These are phyloP conservation scores for Cataglyphis livida DNA, from an alignment of 2,888 invertebrate genomes.

Conservation along the genomic window DNA sequence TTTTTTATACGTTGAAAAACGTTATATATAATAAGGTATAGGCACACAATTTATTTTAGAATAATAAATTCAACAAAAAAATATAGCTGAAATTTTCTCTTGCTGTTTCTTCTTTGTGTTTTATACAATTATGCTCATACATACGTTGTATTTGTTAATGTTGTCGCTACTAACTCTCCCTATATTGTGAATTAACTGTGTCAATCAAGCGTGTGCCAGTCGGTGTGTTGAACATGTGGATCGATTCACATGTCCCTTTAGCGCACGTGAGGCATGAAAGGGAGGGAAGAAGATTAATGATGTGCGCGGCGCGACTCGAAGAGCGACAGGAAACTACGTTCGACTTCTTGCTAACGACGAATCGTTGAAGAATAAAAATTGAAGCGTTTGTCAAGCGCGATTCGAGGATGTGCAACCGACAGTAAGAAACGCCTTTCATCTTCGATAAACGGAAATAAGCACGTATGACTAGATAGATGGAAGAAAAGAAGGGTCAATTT, in stretches of 20 bases:
- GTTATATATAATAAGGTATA: neutral
- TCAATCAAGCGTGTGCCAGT: constrained; percentile 39
- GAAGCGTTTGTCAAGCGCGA: constrained; percentile 23
- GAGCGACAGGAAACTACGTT: constrained; percentile 62
- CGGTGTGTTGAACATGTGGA: constrained; percentile 43
- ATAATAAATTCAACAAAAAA: neutral
- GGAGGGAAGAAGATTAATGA: constrained; percentile 69
- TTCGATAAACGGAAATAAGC: constrained; percentile 12
- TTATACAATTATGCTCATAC: neutral
- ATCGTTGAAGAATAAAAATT: constrained; percentile 37
- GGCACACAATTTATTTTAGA: constrained; percentile 4
- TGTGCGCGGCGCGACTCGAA: constrained; percentile 16
- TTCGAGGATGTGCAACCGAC: constrained; percentile 2
- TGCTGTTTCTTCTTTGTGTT: neutral
- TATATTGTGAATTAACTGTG: constrained; percentile 49
- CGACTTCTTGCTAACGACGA: constrained; percentile 47
- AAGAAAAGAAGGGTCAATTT: neutral
- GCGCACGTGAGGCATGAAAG: constrained; percentile 38
- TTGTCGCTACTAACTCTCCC: constrained; percentile 10
- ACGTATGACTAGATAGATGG: neutral
- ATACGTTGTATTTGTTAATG: neutral
- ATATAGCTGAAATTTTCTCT: neutral
- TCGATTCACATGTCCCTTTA: constrained; percentile 51
- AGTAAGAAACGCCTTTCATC: neutral
- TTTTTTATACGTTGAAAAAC: neutral